Percentiles rank a stretch among this genome's conserved stretches.
Evolutionary conservation across 2,888 invertebrate genomes (phyloP).

Genomic region (Drosophila birchii): DNA sequence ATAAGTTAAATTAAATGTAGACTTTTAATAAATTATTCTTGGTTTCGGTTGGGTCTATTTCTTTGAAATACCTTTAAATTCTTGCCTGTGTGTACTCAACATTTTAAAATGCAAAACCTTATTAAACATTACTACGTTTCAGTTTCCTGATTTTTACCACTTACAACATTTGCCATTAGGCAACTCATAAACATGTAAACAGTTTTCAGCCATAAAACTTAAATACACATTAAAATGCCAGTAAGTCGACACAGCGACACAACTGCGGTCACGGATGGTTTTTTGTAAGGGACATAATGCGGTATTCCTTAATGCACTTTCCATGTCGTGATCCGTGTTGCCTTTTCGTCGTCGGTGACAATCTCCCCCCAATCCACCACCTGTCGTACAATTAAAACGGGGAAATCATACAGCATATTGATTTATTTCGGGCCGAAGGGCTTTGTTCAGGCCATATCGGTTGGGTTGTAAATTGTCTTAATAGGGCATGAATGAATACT

Average conservation of each 20-base stretch:
- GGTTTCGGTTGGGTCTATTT: too few relatives aligned
- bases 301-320: conserved; percentile 66
- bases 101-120: conserved; percentile 6
- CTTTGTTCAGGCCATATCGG: conserved; percentile 11
- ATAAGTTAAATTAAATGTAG: not conserved
- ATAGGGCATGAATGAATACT: conserved; percentile 66
- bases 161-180: conserved; percentile 2
- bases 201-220: conserved; percentile 46
- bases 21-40: not conserved
- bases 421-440: conserved; percentile 56
- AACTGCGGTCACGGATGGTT: conserved; percentile 24
- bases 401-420: conserved; percentile 56
- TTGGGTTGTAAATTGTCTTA: conserved; percentile 56
- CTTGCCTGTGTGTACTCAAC: not conserved
- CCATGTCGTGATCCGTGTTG: conserved; percentile 46
- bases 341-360: conserved; percentile 14
- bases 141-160: conserved; percentile 5
- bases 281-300: conserved; percentile 39
- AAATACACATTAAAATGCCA: conserved; percentile 58
- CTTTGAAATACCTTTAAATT: not conserved
- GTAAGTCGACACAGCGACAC: conserved; percentile 24
- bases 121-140: not conserved
- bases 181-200: conserved; percentile 21
- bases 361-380: conserved; percentile 13
- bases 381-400: conserved; percentile 62